Evolutionary conservation across 1,140 invertebrate genomes (phyloP).

Genomic region (Dinothrombium tinctorium): DNA sequence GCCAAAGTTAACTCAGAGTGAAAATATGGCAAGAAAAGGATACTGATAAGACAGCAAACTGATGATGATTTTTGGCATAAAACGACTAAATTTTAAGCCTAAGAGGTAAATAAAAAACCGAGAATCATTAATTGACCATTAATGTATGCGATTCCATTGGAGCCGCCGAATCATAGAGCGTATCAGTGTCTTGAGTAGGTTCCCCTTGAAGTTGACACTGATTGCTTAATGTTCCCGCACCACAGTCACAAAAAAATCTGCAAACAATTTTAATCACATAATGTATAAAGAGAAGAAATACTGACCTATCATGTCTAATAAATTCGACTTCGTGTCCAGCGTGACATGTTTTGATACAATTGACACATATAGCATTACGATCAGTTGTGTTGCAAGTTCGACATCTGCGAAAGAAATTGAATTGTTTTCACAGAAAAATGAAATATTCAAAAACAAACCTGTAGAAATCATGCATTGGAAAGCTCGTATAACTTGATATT

Average conservation of each 20-base stretch:
- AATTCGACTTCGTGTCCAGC: constrained; percentile 94
- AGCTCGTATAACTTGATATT: constrained; percentile 95
- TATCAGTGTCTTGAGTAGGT: constrained; percentile 96
- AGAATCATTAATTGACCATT: not conserved
- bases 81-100: no score
- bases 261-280: constrained; percentile 15
- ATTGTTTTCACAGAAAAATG: not conserved
- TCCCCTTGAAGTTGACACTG: constrained; percentile 94
- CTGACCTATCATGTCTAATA: constrained; percentile 88
- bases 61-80: no score
- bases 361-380: constrained; percentile 94
- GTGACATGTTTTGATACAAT: constrained; percentile 98
- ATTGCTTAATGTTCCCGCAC: constrained; percentile 85
- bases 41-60: no score
- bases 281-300: constrained; percentile 2
- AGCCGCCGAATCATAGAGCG: constrained; percentile 87
- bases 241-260: constrained; percentile 98
- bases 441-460: constrained; percentile 26
- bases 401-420: constrained; percentile 33
- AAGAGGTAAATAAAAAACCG: no score
- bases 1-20: no score
- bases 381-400: constrained; percentile 97
- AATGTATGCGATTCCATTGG: constrained; percentile 56
- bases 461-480: constrained; percentile 99
- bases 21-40: no score